Percentiles rank a stretch among this genome's conserved stretches.
These are phyloP conservation scores for Eubasilissa regina DNA, from an alignment of 1,140 invertebrate genomes.

Conservation along the genomic window DNA sequence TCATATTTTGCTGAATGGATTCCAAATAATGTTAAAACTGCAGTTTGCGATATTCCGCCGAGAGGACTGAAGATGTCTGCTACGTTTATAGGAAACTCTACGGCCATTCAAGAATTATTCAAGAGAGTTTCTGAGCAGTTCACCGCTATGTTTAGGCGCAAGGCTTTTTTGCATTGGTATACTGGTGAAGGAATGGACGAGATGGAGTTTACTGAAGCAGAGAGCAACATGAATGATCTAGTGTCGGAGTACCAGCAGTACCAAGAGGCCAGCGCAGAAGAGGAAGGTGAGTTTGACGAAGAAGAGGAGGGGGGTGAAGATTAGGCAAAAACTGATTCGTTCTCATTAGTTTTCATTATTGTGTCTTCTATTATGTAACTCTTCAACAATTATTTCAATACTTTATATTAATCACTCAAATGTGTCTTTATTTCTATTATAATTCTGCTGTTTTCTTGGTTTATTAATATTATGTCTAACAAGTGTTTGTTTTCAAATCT, in stretches of 20 bases:
- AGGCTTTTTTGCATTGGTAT: slow-evolving; percentile 88
- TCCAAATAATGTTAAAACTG: slow-evolving; percentile 88
- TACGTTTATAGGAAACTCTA: slow-evolving; percentile 90
- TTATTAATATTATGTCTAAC: too few relatives aligned
- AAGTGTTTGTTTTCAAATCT: too few relatives aligned
- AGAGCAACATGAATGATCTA: slow-evolving; percentile 79
- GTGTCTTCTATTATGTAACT: too few relatives aligned
- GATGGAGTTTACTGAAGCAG: slow-evolving; percentile 83
- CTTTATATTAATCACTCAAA: too few relatives aligned
- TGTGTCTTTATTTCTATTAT: too few relatives aligned
- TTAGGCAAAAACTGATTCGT: background rate
- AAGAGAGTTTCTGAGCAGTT: slow-evolving; percentile 90
- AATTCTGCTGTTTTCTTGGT: too few relatives aligned
- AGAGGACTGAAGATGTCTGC: slow-evolving; percentile 90
- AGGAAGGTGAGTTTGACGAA: slow-evolving; percentile 71
- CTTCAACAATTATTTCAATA: too few relatives aligned
- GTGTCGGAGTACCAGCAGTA: slow-evolving; percentile 91
- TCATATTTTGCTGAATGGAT: slow-evolving; percentile 93
- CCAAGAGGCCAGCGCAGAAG: slow-evolving; percentile 80
- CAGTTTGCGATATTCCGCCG: slow-evolving; percentile 91
- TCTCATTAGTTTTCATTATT: too few relatives aligned
- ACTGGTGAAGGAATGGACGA: slow-evolving; percentile 87
- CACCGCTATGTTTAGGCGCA: slow-evolving; percentile 92
- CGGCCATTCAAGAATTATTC: slow-evolving; percentile 88
- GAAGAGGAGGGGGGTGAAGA: slow-evolving; percentile 30